Evolutionary conservation across 2,113 vertebrate genomes (phyloP), one percentile per base, ranked within the genome.

Genomic region (Neotoma lepida): DNA sequence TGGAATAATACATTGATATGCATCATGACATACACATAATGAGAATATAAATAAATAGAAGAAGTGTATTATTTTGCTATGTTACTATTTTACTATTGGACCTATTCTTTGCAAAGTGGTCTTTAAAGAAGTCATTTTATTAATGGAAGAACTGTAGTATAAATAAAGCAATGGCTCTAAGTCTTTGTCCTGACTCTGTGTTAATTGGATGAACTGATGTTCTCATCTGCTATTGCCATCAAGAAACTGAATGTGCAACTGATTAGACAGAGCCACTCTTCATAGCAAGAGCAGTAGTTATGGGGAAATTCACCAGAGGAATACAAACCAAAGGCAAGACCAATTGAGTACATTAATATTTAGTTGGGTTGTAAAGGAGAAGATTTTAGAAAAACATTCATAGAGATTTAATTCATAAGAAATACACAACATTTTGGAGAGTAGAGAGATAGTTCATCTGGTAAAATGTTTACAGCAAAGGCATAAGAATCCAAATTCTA

Each of bases 331-430:
- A 82, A 92, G 88, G 64, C 85, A 71, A 54, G 20, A 33, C 35
- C 1, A n/a, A 63, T 3, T 54, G 66, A 54, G 63, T 76, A 61
- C 39, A 35, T 41, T 88, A 70, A 39, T 39, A 35, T 58, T 22
- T 35, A 1, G 8, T 4, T 41, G 2, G 10, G 1, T 17, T 30
- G 1, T 0, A 6, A 18, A 18, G 46, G 28, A 54, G 15, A 82
- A 20, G 28, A 44, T 2, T 54, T 73, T 35, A 88, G 26, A 54
- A 41, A 88, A 70, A 39, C 18, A 26, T 24, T 10, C 9, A 44
- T 13, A 58, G 1, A 30, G 28, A 68, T 35, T 61, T 87, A 76
- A 46, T 61, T 84, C 61, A 58, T 84, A 44, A 88, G 39, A 80
- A 93, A 95, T 24, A 24, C 58, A 30, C 4, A 88, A 39, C 41